These are phyloP conservation scores for Procambarus clarkii DNA, from an alignment of 1,140 invertebrate genomes.

Conservation along the genomic window DNA sequence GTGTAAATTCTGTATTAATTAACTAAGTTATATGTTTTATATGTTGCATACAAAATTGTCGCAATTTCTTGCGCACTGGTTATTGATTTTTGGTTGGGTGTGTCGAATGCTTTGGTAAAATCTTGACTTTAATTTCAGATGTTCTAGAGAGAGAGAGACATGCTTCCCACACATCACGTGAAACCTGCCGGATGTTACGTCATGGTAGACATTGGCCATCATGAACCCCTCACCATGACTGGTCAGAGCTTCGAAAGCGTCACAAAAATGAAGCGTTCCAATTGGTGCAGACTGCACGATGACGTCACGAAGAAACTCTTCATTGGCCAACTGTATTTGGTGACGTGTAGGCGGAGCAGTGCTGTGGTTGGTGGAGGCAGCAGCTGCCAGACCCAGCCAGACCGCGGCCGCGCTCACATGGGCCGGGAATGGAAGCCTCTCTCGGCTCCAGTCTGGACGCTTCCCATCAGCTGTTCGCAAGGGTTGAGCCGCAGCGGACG, in stretches of 20 bases:
- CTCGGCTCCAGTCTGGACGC: slow-evolving; percentile 57
- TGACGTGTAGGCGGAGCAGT: slow-evolving; percentile 52
- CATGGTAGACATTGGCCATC: slow-evolving; percentile 54
- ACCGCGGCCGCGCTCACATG: slow-evolving; percentile 56
- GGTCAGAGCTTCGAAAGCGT: slow-evolving; percentile 34
- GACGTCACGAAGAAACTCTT: slow-evolving; percentile 27
- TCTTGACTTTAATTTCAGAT: slow-evolving; percentile 57
- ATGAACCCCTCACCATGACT: slow-evolving; percentile 53
- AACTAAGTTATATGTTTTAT: not conserved
- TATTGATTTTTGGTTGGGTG: slow-evolving; percentile 46
- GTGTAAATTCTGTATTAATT: not conserved
- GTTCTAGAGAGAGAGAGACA: slow-evolving; percentile 31
- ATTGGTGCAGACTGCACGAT: slow-evolving; percentile 48
- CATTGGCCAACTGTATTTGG: slow-evolving; percentile 40
- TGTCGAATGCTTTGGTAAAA: slow-evolving; percentile 40
- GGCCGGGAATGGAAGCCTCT: slow-evolving; percentile 51
- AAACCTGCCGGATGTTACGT: slow-evolving; percentile 66
- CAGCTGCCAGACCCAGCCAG: slow-evolving; percentile 59
- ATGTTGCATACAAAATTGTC: not conserved
- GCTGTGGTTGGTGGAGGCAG: slow-evolving; percentile 61
- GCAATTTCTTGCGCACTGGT: slow-evolving; percentile 40
- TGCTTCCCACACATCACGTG: slow-evolving; percentile 63
- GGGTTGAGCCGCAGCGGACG: slow-evolving; percentile 32
- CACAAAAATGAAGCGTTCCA: slow-evolving; percentile 34
- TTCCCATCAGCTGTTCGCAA: slow-evolving; percentile 64